Evolutionary conservation across 2,113 vertebrate species (phyloP).

Genomic region (Turdus rufiventris): DNA sequence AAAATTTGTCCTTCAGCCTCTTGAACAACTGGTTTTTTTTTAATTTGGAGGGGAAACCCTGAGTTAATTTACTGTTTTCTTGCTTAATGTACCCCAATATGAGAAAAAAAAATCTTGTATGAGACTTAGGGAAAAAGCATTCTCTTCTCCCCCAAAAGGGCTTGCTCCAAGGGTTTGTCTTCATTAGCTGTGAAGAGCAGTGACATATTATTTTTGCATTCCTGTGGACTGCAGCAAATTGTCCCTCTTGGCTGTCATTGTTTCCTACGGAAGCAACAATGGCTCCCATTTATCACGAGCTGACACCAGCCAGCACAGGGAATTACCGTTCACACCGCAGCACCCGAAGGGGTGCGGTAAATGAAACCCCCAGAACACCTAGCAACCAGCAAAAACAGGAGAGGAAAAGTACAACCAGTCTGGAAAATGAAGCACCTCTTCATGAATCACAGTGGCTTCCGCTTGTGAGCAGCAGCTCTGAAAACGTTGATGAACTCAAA

Average conservation of each 20-base stretch:
- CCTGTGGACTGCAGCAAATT: constrained; percentile 36
- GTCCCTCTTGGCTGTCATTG: constrained; percentile 50
- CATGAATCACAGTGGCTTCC: background rate
- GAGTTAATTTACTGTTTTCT: background rate
- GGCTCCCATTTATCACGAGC: constrained; percentile 44
- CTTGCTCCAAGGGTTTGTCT: background rate
- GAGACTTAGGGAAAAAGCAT: background rate
- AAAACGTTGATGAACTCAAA: background rate
- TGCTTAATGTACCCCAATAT: background rate
- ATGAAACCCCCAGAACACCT: background rate
- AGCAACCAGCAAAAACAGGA: background rate
- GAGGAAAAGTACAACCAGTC: background rate
- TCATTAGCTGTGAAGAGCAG: constrained; percentile 7
- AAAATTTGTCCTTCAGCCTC: background rate
- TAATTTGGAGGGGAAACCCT: background rate
- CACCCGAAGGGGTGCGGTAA: background rate
- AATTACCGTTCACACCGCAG: background rate
- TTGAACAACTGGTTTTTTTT: background rate
- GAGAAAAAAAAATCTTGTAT: background rate
- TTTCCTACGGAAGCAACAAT: constrained; percentile 51
- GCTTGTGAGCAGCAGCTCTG: background rate
- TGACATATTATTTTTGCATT: constrained; percentile 29
- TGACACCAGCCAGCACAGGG: background rate
- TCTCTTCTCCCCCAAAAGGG: background rate
- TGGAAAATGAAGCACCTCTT: background rate